Base-by-base conservation (phyloP, 1,140 invertebrate genomes). In the Drosophila orosa region DNA sequence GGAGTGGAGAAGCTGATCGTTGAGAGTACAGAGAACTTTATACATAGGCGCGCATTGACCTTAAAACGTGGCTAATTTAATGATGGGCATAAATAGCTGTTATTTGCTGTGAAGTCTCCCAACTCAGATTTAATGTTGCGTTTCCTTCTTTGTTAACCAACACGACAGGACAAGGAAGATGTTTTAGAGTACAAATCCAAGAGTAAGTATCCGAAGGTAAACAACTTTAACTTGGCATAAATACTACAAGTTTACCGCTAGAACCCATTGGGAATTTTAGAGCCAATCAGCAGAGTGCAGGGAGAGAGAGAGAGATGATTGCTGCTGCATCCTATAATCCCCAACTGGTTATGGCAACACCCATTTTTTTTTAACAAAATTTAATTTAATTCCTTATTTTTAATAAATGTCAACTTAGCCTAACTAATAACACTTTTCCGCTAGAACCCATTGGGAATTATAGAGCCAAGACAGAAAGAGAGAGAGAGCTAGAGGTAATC, bases 41-140 rank as follows among this genome's bases (percentile, higher is more conserved):
- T 35, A 54, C 33, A 54, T 35, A 54, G 31, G 7, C 13, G 48
- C 29, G 29, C 48, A 24, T 52, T 29, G 48, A 52, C 48, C 48
- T 22, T 52, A 52, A 52, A 35, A 52, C 29, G 19, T 52, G 19
- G 19, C 13, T 54, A 24, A 24, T 54, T 54, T 54, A 54, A 54
- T 54, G 50, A 35, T 35, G 50, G 31, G 13, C 50, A 54, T 54
- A 35, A 54, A 54, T 54, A 54, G 50, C 50, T 35, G 50, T 54
- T 54, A 54, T 54, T 52, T 52, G 29, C 50, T 52, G 31, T 52
- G 50, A 35, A 52, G 50, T 54, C 31, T 48, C 9, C 15, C n/a
- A 9, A 17, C 24, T 35, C 5, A 2, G 5, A 54, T 54, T 54
- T 54, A 54, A 54, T 35, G 50, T 35, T 9, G 50, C 31, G 5